Conservation (phyloP, 2,113 vertebrate genomes). For the Zosterops lateralis region DNA sequence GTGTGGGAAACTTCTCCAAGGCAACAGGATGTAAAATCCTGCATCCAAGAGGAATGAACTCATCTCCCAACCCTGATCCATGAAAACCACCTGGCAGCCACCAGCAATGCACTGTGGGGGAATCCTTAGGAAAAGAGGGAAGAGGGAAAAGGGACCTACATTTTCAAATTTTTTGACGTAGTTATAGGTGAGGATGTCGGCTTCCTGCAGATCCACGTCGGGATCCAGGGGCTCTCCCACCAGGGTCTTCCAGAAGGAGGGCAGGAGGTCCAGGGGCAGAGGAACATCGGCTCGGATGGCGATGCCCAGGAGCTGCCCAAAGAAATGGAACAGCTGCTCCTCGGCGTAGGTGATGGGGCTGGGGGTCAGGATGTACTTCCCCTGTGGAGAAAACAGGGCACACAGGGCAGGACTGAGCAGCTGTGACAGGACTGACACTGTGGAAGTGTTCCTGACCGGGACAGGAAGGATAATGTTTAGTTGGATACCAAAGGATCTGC, state of each 20-base stretch:
- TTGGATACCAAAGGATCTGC: background rate
- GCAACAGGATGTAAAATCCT: background rate
- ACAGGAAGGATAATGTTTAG: rapidly evolving
- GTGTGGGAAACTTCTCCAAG: background rate
- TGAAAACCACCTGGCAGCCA: background rate
- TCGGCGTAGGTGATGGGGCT: conserved; percentile 93
- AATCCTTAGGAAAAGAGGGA: background rate
- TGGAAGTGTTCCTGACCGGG: background rate
- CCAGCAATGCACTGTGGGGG: rapidly evolving
- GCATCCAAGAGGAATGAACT: background rate
- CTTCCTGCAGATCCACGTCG: conserved; percentile 91
- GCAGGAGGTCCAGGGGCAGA: conserved; percentile 90
- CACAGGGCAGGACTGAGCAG: background rate
- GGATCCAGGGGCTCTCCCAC: conserved; percentile 87
- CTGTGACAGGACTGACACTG: background rate
- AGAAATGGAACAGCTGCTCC: conserved; percentile 95
- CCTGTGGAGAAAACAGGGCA: conserved; percentile 64
- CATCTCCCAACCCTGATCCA: background rate
- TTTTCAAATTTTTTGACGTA: conserved; percentile 94
- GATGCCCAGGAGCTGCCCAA: conserved; percentile 92
- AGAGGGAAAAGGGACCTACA: conserved; percentile 54
- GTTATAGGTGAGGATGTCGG: conserved; percentile 93
- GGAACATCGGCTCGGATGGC: conserved; percentile 94
- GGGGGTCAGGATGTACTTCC: conserved; percentile 91
- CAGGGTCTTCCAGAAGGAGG: conserved; percentile 95